These are phyloP conservation scores for Hoplostethus mediterraneus DNA, from an alignment of 2,797 vertebrate genomes.

Conservation along the genomic window DNA sequence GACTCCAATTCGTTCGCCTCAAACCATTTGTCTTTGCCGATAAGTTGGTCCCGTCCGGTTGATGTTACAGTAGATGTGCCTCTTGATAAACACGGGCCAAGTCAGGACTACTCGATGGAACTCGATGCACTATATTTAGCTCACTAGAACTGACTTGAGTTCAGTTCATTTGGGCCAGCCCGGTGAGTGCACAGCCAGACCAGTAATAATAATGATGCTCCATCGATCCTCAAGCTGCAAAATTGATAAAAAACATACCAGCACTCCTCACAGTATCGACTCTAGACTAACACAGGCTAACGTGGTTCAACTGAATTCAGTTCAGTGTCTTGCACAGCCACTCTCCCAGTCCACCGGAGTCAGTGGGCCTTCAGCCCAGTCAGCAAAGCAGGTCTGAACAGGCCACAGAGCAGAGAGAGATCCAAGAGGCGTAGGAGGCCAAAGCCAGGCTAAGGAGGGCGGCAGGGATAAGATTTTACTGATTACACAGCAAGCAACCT, in stretches of 20 bases:
- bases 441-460: slow-evolving; percentile 37
- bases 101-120: neutral
- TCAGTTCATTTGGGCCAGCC: too few relatives aligned
- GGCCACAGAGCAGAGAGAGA: slow-evolving; percentile 37
- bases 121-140: too few relatives aligned
- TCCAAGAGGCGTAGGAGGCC: slow-evolving; percentile 9
- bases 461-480: slow-evolving; percentile 50
- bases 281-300: neutral
- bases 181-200: too few relatives aligned
- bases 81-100: too few relatives aligned
- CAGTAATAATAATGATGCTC: too few relatives aligned
- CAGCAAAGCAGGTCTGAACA: slow-evolving; percentile 63
- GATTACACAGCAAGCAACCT: slow-evolving; percentile 50
- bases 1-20: too few relatives aligned
- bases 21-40: neutral
- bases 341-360: neutral
- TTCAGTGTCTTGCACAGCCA: neutral
- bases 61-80: too few relatives aligned
- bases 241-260: neutral
- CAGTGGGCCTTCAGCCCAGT: slow-evolving; percentile 22
- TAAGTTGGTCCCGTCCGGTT: too few relatives aligned
- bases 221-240: too few relatives aligned
- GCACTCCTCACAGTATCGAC: neutral
- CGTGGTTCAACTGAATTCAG: neutral
- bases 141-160: neutral